Evolutionary conservation across 1,140 invertebrate species (phyloP).

Genomic region (Anadara kagoshimensis): DNA sequence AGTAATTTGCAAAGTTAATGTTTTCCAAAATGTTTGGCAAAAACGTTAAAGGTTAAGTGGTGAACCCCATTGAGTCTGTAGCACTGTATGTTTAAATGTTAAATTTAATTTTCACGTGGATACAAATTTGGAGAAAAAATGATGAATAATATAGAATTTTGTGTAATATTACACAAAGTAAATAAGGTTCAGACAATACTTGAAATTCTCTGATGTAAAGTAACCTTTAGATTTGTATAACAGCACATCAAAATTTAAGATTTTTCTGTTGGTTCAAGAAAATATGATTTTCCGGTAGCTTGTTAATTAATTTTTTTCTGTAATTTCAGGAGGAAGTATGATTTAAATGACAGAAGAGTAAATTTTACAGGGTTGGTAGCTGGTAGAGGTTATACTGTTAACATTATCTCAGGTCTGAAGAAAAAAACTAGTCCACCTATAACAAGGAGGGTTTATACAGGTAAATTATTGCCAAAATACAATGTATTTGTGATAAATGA

Average conservation of each 20-base stretch:
- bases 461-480: slow-evolving; percentile 31
- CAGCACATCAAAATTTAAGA: neutral
- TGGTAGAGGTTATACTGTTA: slow-evolving; percentile 40
- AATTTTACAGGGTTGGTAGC: slow-evolving; percentile 36
- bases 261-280: neutral
- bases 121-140: too few relatives aligned
- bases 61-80: too few relatives aligned
- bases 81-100: too few relatives aligned
- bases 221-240: too few relatives aligned
- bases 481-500: neutral
- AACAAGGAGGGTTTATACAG: slow-evolving; percentile 35
- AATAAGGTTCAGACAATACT: too few relatives aligned
- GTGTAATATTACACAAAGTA: too few relatives aligned
- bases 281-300: neutral
- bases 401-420: slow-evolving; percentile 25
- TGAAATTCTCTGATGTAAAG: too few relatives aligned
- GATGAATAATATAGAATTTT: too few relatives aligned
- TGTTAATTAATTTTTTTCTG: neutral
- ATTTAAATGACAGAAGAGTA: slow-evolving; percentile 14
- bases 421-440: slow-evolving; percentile 25
- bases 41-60: too few relatives aligned
- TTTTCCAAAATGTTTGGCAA: too few relatives aligned
- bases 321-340: slow-evolving; percentile 26
- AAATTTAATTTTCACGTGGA: too few relatives aligned
- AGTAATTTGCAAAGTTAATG: neutral